phyloP scores from a whole-genome alignment of 1,140 invertebrate species.

The Drosophila burlai region DNA sequence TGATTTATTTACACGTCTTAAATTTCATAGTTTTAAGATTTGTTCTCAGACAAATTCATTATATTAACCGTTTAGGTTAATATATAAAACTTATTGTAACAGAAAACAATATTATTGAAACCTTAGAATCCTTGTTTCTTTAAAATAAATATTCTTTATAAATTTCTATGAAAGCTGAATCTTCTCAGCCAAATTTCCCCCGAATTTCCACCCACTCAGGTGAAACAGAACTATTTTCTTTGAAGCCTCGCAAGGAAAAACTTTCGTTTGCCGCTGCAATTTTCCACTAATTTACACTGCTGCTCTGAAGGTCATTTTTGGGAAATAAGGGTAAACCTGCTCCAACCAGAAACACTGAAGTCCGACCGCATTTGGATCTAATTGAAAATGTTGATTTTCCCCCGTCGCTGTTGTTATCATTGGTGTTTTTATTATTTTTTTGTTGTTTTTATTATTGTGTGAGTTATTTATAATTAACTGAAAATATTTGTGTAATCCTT shows the following conservation, averaged over 20 bases:
- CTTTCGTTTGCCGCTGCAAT: slow-evolving; percentile 7
- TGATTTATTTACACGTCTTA: too few relatives aligned
- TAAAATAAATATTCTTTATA: neutral
- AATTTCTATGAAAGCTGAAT: neutral
- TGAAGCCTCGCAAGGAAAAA: neutral
- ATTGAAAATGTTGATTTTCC: slow-evolving; percentile 26
- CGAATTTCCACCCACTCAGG: neutral
- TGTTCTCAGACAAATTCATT: too few relatives aligned
- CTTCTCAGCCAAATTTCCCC: neutral
- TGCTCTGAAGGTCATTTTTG: slow-evolving; percentile 31
- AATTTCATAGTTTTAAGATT: too few relatives aligned
- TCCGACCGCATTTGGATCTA: slow-evolving; percentile 14
- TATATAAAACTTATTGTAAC: too few relatives aligned
- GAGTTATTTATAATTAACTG: slow-evolving; percentile 41
- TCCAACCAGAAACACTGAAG: neutral
- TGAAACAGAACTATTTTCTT: slow-evolving; percentile 10
- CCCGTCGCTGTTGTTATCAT: neutral
- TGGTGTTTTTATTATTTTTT: neutral
- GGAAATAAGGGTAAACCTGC: slow-evolving; percentile 2
- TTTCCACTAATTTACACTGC: slow-evolving; percentile 14
- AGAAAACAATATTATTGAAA: too few relatives aligned
- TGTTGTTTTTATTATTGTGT: neutral
- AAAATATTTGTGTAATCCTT: slow-evolving; percentile 50
- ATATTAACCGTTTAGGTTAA: too few relatives aligned
- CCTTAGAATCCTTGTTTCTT: neutral